phyloP scores from a whole-genome alignment of 2,888 invertebrate species.

The Standfussiana lucernea region DNA sequence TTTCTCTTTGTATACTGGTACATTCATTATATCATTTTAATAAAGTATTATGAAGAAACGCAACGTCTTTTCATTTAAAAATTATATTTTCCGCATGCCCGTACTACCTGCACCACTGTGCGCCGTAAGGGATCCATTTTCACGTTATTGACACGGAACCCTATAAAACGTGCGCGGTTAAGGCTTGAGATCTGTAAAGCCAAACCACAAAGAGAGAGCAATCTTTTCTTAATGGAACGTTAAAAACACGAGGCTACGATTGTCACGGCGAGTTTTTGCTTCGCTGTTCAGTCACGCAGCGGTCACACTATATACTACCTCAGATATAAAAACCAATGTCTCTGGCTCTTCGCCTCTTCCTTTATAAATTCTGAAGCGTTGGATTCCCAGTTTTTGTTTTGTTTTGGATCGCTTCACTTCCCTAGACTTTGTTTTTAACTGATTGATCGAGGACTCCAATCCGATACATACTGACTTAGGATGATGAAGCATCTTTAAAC shows the following conservation, averaged over 20 bases:
- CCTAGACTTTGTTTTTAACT: slow-evolving; percentile 24
- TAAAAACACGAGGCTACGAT: slow-evolving; percentile 61
- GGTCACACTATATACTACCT: slow-evolving; percentile 59
- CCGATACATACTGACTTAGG: slow-evolving; percentile 20
- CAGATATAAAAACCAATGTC: slow-evolving; percentile 61
- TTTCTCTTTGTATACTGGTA: no score
- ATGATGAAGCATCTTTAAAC: slow-evolving; percentile 20
- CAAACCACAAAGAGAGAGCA: slow-evolving; percentile 64
- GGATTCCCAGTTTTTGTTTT: slow-evolving; percentile 40
- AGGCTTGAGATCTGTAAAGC: slow-evolving; percentile 59
- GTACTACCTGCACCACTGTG: no score
- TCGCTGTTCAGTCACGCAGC: slow-evolving; percentile 64
- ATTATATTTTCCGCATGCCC: no score
- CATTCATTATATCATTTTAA: no score
- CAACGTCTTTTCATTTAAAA: no score
- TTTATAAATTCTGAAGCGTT: slow-evolving; percentile 52
- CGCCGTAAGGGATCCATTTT: slow-evolving; percentile 62
- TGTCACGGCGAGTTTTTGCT: slow-evolving; percentile 64
- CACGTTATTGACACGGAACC: slow-evolving; percentile 64
- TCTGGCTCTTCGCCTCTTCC: slow-evolving; percentile 29
- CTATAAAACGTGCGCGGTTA: slow-evolving; percentile 66
- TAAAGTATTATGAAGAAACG: no score
- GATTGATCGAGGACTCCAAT: slow-evolving; percentile 14
- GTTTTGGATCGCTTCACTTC: slow-evolving; percentile 47
- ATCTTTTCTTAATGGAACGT: slow-evolving; percentile 64